These are phyloP conservation scores for Rhabdomys pumilio DNA, from an alignment of 2,797 vertebrate species.

Conservation along the genomic window DNA sequence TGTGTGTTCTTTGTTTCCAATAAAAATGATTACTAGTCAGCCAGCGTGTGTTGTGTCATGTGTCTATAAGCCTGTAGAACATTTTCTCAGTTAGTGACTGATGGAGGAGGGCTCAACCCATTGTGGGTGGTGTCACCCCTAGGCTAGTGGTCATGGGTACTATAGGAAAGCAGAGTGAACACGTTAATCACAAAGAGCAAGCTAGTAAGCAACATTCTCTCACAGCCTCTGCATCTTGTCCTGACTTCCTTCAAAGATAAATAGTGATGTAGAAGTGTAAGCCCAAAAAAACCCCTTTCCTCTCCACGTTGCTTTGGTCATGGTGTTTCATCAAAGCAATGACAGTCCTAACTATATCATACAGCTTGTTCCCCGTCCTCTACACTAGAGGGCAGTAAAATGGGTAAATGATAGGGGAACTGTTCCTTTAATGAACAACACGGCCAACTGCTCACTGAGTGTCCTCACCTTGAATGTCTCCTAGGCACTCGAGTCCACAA, in stretches of 20 bases:
- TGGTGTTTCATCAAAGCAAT: neutral
- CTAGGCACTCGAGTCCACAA: neutral
- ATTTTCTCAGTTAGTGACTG: neutral
- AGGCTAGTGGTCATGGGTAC: neutral
- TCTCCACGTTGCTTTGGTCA: neutral
- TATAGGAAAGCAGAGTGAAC: neutral
- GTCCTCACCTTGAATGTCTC: neutral
- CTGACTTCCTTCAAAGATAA: neutral
- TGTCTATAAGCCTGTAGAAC: neutral
- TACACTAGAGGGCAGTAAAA: neutral
- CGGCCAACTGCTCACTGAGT: neutral
- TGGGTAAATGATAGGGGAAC: neutral
- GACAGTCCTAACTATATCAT: neutral
- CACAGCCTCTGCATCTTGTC: neutral
- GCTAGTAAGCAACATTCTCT: neutral
- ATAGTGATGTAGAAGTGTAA: too few species aligned
- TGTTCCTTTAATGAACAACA: neutral
- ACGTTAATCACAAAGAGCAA: neutral
- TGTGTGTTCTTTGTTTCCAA: neutral
- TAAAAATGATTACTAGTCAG: neutral
- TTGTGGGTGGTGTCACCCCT: neutral
- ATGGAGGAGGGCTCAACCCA: neutral
- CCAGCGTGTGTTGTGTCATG: neutral
- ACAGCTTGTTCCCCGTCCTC: neutral
- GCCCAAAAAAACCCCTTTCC: too few species aligned